Percentiles rank a stretch among this genome's conserved stretches.
phyloP scores from a whole-genome alignment of 1,140 invertebrate species.

The Aphelinus certus region DNA sequence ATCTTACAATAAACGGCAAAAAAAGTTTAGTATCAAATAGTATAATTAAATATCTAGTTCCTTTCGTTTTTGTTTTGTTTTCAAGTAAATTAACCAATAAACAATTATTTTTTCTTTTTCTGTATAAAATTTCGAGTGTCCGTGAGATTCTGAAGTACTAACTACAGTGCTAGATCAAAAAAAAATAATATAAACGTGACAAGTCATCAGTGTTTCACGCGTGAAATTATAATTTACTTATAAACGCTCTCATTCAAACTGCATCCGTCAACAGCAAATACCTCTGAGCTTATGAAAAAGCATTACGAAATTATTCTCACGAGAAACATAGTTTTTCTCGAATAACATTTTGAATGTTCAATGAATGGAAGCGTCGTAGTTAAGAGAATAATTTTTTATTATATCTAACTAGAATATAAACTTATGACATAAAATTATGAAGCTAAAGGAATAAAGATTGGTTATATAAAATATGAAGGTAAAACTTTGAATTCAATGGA shows the following conservation, averaged over 20 bases:
- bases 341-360: no score
- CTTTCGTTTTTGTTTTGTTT: neutral
- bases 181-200: conserved; percentile 21
- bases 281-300: no score
- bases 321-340: no score
- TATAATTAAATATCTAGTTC: conserved; percentile 1
- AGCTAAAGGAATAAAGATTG: conserved; percentile 2
- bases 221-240: conserved; percentile 13
- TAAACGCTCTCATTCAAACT: conserved; percentile 22
- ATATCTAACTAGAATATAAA: conserved; percentile 4
- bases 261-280: conserved; percentile 9
- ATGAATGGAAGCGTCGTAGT: no score
- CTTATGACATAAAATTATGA: neutral
- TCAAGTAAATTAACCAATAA: conserved; percentile 8
- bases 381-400: neutral
- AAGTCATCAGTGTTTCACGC: conserved; percentile 19
- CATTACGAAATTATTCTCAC: no score
- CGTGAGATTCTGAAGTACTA: conserved; percentile 34
- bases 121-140: conserved; percentile 33
- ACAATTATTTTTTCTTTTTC: neutral
- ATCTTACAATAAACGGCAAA: neutral
- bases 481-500: neutral
- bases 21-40: neutral
- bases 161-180: conserved; percentile 24
- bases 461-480: conserved; percentile 14